phyloP scores from a whole-genome alignment of 2,888 invertebrate species.

The Acanthoscelides obtectus region DNA sequence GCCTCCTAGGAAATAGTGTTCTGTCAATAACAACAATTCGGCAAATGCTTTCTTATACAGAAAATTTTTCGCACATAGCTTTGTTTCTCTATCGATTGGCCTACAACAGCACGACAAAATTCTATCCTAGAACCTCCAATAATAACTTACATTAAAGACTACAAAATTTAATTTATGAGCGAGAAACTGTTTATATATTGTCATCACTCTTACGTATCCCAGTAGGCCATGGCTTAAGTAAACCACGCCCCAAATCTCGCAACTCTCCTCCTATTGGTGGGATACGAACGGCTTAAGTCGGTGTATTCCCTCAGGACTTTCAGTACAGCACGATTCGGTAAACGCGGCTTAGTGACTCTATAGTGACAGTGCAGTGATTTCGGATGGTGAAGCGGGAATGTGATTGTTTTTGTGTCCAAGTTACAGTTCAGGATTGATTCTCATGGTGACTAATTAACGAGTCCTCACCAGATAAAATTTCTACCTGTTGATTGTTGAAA shows the following conservation, averaged over 20 bases:
- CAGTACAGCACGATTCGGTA: background rate
- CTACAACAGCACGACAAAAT: no score
- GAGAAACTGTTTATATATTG: background rate
- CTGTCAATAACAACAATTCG: no score
- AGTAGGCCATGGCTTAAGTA: background rate
- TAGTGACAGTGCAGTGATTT: background rate
- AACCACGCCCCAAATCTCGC: background rate
- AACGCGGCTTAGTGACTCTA: background rate
- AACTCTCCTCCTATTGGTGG: background rate
- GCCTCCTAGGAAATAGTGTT: no score
- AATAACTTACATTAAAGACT: background rate
- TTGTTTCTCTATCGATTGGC: no score
- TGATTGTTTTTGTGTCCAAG: background rate
- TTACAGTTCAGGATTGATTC: background rate
- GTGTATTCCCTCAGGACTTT: background rate
- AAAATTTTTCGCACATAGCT: no score
- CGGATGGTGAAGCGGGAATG: background rate
- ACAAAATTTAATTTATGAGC: background rate
- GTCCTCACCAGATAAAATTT: background rate
- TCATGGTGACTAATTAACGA: background rate
- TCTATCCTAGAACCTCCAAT: background rate
- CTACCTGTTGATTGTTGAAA: background rate
- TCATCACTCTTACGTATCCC: background rate
- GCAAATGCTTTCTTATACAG: no score
- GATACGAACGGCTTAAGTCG: background rate